These are phyloP conservation scores for Cygnus olor DNA, from an alignment of 2,797 vertebrate species.

Conservation along the genomic window DNA sequence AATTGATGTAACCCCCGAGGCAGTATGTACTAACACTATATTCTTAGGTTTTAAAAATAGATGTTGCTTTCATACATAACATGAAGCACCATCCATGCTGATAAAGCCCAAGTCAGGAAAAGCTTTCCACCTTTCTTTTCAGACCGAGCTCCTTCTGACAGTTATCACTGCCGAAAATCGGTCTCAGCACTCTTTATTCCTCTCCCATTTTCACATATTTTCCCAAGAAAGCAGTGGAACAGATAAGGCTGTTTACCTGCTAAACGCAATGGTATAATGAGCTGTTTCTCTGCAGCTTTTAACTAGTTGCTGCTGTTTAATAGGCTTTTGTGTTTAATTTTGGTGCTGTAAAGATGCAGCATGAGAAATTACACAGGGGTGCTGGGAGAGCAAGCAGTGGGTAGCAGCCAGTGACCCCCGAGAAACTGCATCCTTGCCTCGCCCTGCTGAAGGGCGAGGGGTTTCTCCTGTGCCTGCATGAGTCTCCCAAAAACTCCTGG, in stretches of 20 bases:
- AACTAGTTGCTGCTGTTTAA: constrained; percentile 11
- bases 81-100: not conserved
- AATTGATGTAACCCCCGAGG: constrained; percentile 56
- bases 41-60: constrained; percentile 37
- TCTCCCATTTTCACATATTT: not conserved
- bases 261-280: not conserved
- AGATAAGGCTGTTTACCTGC: not conserved
- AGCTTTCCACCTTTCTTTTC: not conserved
- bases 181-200: not conserved
- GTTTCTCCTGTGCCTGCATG: not conserved
- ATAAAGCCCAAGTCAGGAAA: not conserved
- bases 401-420: not conserved
- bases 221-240: not conserved
- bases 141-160: not conserved
- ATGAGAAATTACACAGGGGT: not conserved
- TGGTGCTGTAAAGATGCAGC: not conserved
- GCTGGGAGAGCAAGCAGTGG: not conserved
- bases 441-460: not conserved
- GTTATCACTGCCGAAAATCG: not conserved
- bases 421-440: not conserved
- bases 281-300: not conserved
- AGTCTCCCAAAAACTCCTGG: not conserved
- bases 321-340: not conserved
- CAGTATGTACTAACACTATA: constrained; percentile 31
- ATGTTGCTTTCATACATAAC: constrained; percentile 20